Conservation (phyloP, 1,140 invertebrate species). For the Drosophila santomea region DNA sequence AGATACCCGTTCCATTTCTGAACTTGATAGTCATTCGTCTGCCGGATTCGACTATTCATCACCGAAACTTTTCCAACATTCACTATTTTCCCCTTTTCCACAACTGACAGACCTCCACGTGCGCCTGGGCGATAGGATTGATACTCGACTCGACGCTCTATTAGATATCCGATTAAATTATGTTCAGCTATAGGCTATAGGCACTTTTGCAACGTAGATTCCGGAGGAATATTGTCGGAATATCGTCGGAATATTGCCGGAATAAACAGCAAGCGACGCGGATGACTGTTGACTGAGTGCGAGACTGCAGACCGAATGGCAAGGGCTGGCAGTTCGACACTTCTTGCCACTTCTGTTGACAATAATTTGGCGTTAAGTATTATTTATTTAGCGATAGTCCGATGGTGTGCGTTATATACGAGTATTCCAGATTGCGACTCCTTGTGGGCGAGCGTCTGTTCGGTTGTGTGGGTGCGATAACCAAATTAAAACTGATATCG, state of each 20-base stretch:
- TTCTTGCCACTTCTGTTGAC: conserved; percentile 61
- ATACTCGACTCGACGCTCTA: conserved; percentile 40
- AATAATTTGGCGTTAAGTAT: conserved; percentile 77
- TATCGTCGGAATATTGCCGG: conserved; percentile 19
- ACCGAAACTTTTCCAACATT: conserved; percentile 39
- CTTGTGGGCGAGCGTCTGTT: conserved; percentile 13
- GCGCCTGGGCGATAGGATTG: conserved; percentile 36
- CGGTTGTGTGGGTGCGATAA: conserved; percentile 51
- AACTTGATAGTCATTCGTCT: conserved; percentile 4
- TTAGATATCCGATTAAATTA: conserved; percentile 50
- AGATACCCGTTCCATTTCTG: not conserved
- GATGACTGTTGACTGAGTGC: conserved; percentile 49
- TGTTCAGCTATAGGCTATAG: conserved; percentile 5
- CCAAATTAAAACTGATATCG: conserved; percentile 72
- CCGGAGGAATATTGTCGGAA: not conserved
- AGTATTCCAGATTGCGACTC: conserved; percentile 32
- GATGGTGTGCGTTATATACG: conserved; percentile 51
- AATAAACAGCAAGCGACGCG: conserved; percentile 9
- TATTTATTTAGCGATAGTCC: conserved; percentile 67
- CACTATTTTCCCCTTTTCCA: conserved; percentile 7
- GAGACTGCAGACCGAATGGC: conserved; percentile 28
- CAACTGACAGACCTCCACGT: conserved; percentile 4
- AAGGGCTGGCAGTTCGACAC: conserved; percentile 62
- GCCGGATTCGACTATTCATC: conserved; percentile 22
- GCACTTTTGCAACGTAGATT: not conserved